These are phyloP conservation scores for Yoshiicerus persimilis DNA, from an alignment of 1,140 invertebrate species.

Conservation along the genomic window DNA sequence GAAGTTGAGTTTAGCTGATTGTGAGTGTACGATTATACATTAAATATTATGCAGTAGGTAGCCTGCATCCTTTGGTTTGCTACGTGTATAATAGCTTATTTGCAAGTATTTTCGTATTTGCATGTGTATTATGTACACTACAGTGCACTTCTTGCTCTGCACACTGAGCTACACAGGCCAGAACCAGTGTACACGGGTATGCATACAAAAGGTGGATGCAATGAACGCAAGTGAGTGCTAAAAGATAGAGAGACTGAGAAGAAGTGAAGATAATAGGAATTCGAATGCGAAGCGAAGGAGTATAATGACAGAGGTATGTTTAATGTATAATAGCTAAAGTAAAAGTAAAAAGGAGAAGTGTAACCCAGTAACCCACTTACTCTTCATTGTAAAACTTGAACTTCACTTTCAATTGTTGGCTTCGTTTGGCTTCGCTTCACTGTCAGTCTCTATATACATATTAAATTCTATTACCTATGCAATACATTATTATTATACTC, in stretches of 20 bases:
- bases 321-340: slow-evolving; percentile 13
- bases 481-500: neutral
- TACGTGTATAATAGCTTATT: no score
- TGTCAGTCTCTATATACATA: neutral
- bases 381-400: slow-evolving; percentile 21
- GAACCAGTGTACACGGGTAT: neutral
- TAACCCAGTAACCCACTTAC: slow-evolving; percentile 21
- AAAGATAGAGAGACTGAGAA: neutral
- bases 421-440: slow-evolving; percentile 4
- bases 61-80: no score
- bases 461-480: neutral
- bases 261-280: neutral
- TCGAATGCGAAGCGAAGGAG: neutral
- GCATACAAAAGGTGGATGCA: neutral
- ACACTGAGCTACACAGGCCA: neutral
- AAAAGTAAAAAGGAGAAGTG: slow-evolving; percentile 20
- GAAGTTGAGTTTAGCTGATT: neutral
- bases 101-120: neutral
- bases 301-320: neutral
- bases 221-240: neutral
- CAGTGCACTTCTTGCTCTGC: neutral
- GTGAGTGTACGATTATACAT: neutral
- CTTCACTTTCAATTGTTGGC: slow-evolving; percentile 27
- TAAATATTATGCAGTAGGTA: neutral
- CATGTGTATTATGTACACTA: neutral